Percentiles rank a stretch among this genome's conserved stretches.
Conservation (phyloP, 2,888 invertebrate genomes). For the Coleophora flavipennella region DNA sequence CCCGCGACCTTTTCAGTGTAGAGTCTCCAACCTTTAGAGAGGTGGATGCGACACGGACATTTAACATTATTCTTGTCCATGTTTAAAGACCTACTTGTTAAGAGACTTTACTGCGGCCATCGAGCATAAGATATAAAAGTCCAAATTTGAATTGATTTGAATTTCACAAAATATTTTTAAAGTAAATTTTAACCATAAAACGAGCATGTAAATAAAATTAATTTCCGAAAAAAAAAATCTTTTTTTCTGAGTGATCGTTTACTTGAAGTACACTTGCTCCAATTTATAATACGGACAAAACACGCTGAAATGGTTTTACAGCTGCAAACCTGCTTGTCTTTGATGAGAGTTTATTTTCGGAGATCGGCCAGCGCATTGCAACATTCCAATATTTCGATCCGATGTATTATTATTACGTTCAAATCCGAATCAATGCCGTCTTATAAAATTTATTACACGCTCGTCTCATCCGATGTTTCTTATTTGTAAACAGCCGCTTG, state of each 20-base stretch:
- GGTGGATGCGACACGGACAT: too few species aligned
- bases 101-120: too few species aligned
- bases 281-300: slow-evolving; percentile 71
- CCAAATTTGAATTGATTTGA: background rate
- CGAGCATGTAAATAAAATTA: too few species aligned
- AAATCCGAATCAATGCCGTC: slow-evolving; percentile 63
- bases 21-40: too few species aligned
- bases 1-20: too few species aligned
- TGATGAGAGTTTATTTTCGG: slow-evolving; percentile 71
- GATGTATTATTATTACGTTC: slow-evolving; percentile 71
- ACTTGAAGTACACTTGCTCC: slow-evolving; percentile 22
- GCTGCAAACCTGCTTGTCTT: slow-evolving; percentile 71
- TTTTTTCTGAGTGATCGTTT: too few species aligned
- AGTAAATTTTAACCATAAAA: slow-evolving; percentile 15
- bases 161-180: slow-evolving; percentile 10
- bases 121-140: too few species aligned
- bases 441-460: slow-evolving; percentile 71
- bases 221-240: too few species aligned
- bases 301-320: slow-evolving; percentile 72
- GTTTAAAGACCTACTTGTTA: too few species aligned
- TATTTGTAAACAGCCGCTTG: slow-evolving; percentile 68
- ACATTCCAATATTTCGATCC: slow-evolving; percentile 67
- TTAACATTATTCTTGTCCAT: too few species aligned
- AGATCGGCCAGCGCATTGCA: slow-evolving; percentile 60
- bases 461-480: slow-evolving; percentile 57